These are phyloP conservation scores for Eretmocerus hayati DNA, from an alignment of 2,888 invertebrate species.

Conservation along the genomic window DNA sequence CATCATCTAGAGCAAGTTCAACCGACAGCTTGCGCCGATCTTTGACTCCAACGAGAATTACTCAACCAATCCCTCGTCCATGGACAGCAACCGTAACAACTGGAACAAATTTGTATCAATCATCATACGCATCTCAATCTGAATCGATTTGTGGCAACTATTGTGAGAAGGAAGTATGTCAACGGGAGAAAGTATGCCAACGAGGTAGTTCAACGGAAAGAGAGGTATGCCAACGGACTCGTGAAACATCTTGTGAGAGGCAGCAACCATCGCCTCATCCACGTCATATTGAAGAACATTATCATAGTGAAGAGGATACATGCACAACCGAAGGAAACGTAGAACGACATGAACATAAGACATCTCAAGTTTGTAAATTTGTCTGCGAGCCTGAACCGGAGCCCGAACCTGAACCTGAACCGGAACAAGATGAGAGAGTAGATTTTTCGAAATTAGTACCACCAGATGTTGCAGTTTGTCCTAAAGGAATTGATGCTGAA, in stretches of 20 bases:
- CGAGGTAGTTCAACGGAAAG: constrained; percentile 23
- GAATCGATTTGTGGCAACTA: constrained; percentile 24
- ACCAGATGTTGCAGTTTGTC: constrained; percentile 34
- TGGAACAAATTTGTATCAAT: constrained; percentile 35
- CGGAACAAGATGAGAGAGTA: constrained; percentile 17
- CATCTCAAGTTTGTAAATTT: constrained; percentile 10
- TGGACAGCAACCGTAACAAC: constrained; percentile 43
- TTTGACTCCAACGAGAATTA: constrained; percentile 41
- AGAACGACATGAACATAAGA: constrained; percentile 21
- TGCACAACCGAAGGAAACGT: constrained; percentile 25
- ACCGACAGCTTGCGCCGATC: constrained; percentile 40
- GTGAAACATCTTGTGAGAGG: constrained; percentile 25
- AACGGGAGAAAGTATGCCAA: constrained; percentile 23
- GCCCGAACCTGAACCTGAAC: constrained; percentile 12
- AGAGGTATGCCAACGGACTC: constrained; percentile 15
- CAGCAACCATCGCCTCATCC: constrained; percentile 10
- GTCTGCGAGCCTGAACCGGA: constrained; percentile 16
- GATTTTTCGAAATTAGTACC: constrained; percentile 36
- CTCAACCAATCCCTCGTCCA: constrained; percentile 41
- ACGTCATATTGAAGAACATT: constrained; percentile 30
- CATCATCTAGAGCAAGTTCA: constrained; percentile 34
- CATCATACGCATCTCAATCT: constrained; percentile 30
- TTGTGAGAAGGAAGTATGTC: constrained; percentile 27
- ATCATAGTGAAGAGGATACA: constrained; percentile 26
- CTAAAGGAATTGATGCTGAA: constrained; percentile 37